Conservation (phyloP, 2,797 vertebrate genomes). For the Furcifer pardalis region DNA sequence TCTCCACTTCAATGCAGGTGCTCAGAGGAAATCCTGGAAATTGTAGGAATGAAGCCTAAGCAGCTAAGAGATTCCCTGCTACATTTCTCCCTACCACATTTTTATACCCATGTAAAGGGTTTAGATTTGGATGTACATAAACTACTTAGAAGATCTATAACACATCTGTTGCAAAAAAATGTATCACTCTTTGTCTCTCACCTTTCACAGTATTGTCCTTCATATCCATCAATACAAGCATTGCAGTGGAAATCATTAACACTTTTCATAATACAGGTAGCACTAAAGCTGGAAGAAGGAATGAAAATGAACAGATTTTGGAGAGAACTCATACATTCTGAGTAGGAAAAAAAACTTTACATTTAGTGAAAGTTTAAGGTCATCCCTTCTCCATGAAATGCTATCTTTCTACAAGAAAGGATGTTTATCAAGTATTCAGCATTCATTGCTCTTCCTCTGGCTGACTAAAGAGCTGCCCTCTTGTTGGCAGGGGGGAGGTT, state of each 20-base stretch:
- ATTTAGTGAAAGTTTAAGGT: background rate
- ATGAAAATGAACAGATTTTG: constrained; percentile 30
- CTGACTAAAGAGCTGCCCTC: background rate
- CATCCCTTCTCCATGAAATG: background rate
- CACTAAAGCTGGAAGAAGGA: constrained; percentile 84
- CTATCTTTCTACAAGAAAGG: background rate
- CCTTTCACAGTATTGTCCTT: constrained; percentile 92
- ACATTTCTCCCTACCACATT: background rate
- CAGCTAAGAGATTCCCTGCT: no score
- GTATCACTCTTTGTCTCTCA: constrained; percentile 29
- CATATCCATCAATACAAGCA: constrained; percentile 86
- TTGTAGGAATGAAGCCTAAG: no score
- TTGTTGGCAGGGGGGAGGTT: background rate
- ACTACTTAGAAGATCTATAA: rapidly evolving
- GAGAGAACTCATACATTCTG: constrained; percentile 4
- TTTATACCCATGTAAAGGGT: background rate
- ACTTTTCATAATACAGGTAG: constrained; percentile 86
- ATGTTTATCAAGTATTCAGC: background rate
- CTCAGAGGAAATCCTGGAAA: no score
- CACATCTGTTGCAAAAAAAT: background rate
- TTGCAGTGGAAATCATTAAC: constrained; percentile 83
- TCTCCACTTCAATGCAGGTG: no score
- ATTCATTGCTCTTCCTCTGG: background rate
- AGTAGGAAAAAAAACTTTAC: background rate
- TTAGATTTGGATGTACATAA: background rate